A percentile compares a stretch with the other conserved stretches of the same genome.
These are phyloP conservation scores for Drosophila robusta DNA, from an alignment of 2,888 invertebrate species.

Conservation along the genomic window DNA sequence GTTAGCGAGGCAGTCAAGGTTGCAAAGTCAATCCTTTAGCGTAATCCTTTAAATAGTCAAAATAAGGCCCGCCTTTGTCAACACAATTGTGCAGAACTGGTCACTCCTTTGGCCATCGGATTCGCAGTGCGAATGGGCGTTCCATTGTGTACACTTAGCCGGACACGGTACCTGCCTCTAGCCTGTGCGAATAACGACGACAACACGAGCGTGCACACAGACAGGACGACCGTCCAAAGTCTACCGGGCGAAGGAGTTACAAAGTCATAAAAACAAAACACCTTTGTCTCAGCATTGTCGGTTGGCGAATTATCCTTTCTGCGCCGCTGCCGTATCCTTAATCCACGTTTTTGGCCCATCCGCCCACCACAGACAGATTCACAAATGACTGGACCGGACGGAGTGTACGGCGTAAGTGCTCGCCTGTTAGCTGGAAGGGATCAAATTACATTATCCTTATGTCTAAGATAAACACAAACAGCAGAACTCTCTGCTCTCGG, in stretches of 20 bases:
- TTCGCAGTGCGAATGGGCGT: conserved; percentile 71
- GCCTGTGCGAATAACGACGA: conserved; percentile 61
- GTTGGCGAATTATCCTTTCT: conserved; percentile 73
- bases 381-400: conserved; percentile 53
- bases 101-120: conserved; percentile 64
- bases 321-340: conserved; percentile 58
- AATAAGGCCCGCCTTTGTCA: conserved; percentile 84
- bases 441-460: conserved; percentile 83
- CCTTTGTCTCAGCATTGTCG: conserved; percentile 73
- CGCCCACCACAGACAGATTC: conserved; percentile 58
- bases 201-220: conserved; percentile 50
- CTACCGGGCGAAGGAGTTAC: conserved; percentile 77
- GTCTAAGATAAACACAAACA: conserved; percentile 82
- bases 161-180: conserved; percentile 60
- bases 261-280: conserved; percentile 82
- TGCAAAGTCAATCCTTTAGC: conserved; percentile 84
- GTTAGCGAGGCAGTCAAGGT: conserved; percentile 74
- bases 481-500: conserved; percentile 7
- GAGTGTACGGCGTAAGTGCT: conserved; percentile 22
- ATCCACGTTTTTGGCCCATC: conserved; percentile 61
- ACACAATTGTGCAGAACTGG: conserved; percentile 65
- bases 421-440: conserved; percentile 80
- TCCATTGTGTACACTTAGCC: conserved; percentile 69
- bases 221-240: conserved; percentile 24
- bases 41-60: conserved; percentile 85